phyloP scores from a whole-genome alignment of 2,888 invertebrate genomes.

The Andrena chrysosceles region DNA sequence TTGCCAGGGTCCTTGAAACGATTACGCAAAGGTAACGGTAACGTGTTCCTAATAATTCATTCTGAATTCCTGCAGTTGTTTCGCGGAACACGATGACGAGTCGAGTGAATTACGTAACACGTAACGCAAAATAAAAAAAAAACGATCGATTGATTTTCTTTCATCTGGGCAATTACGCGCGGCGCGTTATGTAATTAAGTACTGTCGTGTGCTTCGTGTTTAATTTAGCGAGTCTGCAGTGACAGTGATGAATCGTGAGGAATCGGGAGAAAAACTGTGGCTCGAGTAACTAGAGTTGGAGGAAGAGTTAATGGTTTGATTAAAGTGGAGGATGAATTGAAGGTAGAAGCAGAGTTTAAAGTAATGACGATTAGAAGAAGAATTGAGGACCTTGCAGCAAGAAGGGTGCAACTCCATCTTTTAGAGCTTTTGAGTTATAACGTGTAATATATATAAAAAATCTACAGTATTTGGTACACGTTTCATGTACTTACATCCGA shows the following conservation, averaged over 20 bases:
- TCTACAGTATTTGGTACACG: too few species aligned
- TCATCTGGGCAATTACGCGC: conserved; percentile 18
- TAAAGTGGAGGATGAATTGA: not conserved
- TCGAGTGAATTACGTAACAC: conserved; percentile 3
- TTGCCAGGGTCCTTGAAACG: not conserved
- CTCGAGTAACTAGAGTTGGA: not conserved
- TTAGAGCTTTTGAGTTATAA: too few species aligned
- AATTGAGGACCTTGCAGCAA: too few species aligned
- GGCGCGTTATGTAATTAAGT: conserved; percentile 24
- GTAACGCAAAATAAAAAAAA: conserved; percentile 1
- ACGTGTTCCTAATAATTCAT: not conserved
- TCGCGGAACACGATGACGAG: conserved; percentile 19
- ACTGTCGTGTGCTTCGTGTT: conserved; percentile 13
- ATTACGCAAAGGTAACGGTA: conserved; percentile 21
- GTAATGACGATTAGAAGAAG: too few species aligned
- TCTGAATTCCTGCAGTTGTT: not conserved
- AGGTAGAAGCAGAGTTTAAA: too few species aligned
- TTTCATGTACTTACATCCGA: too few species aligned
- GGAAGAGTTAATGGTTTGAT: not conserved
- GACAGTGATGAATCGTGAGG: conserved; percentile 13
- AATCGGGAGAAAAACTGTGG: not conserved
- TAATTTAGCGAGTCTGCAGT: conserved; percentile 9
- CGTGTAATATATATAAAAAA: too few species aligned
- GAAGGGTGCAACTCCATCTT: too few species aligned
- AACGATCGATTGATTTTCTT: conserved; percentile 40